phyloP scores from a whole-genome alignment of 2,113 vertebrate genomes.

The Nothobranchius kuhntae region DNA sequence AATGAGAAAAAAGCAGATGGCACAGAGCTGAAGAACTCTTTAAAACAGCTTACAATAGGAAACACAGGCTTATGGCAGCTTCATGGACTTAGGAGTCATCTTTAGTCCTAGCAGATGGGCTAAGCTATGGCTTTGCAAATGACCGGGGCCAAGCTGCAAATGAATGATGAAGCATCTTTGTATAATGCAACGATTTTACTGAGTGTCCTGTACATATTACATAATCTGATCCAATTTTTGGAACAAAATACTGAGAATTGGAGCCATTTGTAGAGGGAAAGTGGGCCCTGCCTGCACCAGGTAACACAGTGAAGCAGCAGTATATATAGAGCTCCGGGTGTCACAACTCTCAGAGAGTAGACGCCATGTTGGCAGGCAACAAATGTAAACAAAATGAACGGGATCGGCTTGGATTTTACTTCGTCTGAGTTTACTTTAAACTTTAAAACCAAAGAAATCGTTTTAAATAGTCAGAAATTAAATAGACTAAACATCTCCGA shows the following conservation, averaged over 20 bases:
- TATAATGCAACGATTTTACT: constrained; percentile 37
- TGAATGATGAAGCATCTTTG: constrained; percentile 55
- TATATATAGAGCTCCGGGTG: no score
- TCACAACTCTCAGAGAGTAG: no score
- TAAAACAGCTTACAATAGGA: constrained; percentile 79
- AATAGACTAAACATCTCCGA: no score
- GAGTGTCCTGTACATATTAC: constrained; percentile 19
- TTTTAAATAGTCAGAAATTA: no score
- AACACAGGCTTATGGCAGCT: constrained; percentile 78
- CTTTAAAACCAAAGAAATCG: no score
- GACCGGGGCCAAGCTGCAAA: constrained; percentile 41
- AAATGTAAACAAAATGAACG: no score
- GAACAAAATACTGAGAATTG: neutral
- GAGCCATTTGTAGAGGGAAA: neutral
- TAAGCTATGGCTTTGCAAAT: constrained; percentile 61
- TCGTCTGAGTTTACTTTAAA: no score
- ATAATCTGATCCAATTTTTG: constrained; percentile 20
- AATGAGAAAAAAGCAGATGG: constrained; percentile 74
- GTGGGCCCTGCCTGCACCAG: neutral
- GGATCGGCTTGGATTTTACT: no score
- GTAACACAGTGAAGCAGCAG: neutral
- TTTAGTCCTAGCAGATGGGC: constrained; percentile 66
- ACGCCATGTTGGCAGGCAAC: no score
- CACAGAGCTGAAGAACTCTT: constrained; percentile 58
- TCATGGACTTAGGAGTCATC: constrained; percentile 71